Percentiles rank a stretch among this genome's conserved stretches.
phyloP scores from a whole-genome alignment of 2,113 vertebrate species.

The Girardinichthys multiradiatus region DNA sequence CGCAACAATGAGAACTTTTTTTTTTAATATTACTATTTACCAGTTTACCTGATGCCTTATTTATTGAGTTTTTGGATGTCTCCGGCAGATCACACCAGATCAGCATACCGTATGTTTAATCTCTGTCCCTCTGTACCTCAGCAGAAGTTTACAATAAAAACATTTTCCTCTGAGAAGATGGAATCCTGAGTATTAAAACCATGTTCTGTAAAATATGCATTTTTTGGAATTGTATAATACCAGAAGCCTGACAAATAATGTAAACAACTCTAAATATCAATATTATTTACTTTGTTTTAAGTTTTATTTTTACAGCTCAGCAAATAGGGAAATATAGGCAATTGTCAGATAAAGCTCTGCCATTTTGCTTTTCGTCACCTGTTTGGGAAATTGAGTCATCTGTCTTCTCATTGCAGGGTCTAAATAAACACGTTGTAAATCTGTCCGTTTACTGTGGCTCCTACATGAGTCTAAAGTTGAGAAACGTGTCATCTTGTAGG shows the following conservation, averaged over 20 bases:
- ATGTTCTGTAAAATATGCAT: neutral
- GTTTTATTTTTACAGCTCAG: too few species aligned
- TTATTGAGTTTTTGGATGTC: slow-evolving; percentile 55
- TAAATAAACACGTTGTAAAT: slow-evolving; percentile 5
- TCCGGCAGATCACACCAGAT: slow-evolving; percentile 45
- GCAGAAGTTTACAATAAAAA: slow-evolving; percentile 60
- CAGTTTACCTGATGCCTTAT: slow-evolving; percentile 75
- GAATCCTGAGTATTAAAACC: neutral
- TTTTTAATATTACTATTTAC: slow-evolving; percentile 37
- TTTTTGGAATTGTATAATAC: neutral
- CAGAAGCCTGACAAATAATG: neutral
- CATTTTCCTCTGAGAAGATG: slow-evolving; percentile 25
- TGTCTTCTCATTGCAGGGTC: neutral
- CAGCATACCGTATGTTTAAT: slow-evolving; percentile 22
- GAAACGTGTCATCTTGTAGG: neutral
- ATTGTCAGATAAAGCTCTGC: neutral
- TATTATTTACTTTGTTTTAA: neutral
- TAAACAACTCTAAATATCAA: neutral
- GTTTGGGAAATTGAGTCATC: slow-evolving; percentile 6
- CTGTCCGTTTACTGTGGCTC: neutral
- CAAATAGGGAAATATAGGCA: neutral
- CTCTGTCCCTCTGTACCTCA: slow-evolving; percentile 45
- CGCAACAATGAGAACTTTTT: neutral
- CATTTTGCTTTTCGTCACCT: neutral
- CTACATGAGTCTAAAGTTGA: slow-evolving; percentile 4